These are phyloP conservation scores for Saccostrea cuccullata DNA, from an alignment of 1,140 invertebrate species.

Conservation along the genomic window DNA sequence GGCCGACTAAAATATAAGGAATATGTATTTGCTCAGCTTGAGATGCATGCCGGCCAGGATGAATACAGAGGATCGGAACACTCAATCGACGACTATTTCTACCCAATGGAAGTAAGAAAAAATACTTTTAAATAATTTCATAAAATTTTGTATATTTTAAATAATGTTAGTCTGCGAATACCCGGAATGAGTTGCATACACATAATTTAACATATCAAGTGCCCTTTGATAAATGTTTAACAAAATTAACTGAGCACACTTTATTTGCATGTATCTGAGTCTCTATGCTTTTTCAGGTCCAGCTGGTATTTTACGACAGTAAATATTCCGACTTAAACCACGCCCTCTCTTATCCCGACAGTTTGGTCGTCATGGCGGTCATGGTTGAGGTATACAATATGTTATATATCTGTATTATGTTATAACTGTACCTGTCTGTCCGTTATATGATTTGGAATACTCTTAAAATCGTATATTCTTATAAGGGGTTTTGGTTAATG, in stretches of 20 bases:
- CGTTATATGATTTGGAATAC: too few relatives aligned
- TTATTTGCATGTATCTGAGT: too few relatives aligned
- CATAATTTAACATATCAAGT: too few relatives aligned
- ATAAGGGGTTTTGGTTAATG: too few relatives aligned
- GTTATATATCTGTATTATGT: too few relatives aligned
- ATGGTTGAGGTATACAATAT: not conserved
- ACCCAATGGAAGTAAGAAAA: not conserved
- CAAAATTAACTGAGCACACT: not conserved
- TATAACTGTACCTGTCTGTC: too few relatives aligned
- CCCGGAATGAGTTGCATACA: too few relatives aligned
- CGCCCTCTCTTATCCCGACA: not conserved
- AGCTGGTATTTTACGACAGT: not conserved
- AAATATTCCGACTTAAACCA: not conserved
- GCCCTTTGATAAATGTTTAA: too few relatives aligned
- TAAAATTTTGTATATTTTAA: too few relatives aligned
- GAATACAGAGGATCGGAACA: not conserved
- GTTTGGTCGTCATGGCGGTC: not conserved
- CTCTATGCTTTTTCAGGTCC: not conserved
- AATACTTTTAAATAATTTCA: too few relatives aligned
- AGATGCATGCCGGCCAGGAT: not conserved
- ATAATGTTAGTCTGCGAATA: too few relatives aligned
- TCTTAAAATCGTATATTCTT: too few relatives aligned
- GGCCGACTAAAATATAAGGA: not conserved
- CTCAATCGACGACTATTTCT: not conserved
- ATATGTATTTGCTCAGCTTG: slow-evolving; percentile 20